Evolutionary conservation across 2,888 invertebrate species (phyloP), one percentile per base, ranked within the genome.

Genomic region (Helleia helle): DNA sequence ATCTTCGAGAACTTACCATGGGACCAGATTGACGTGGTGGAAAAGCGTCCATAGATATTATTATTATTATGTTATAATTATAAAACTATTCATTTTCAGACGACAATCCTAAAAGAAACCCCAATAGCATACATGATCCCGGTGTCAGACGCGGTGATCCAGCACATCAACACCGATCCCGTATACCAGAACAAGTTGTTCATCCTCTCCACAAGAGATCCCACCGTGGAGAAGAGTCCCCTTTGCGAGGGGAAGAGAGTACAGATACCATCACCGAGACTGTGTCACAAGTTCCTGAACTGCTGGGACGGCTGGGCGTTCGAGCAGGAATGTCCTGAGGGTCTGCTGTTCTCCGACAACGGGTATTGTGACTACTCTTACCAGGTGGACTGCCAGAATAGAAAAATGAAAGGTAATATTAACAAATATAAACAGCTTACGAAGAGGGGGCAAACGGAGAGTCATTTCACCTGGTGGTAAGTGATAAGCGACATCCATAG

Each of bases 271-370:
- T 88, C 88, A 6, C 77, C 84, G 0, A 76, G 65, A 17, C 65
- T 81, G 3, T 92, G 91, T 55, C 86, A 86, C 28, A 88, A 86
- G 53, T 92, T 89, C 60, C 56, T 91, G 8, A 91, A 91, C 63
- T 92, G 91, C 59, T 91, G 91, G 91, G 90, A 91, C 51, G 91
- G 89, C 0, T 83, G 86, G 50, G 89, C 87, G 0, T 79, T 88
- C 14, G 91, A 91, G 52, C 88, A 91, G 60, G 84, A 87, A 12
- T 92, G 91, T 47, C 90, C 90, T 0, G 68, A 71, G 6, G 89
- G 88, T 0, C 59, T 91, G 3, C 58, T 89, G 25, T 91, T 91
- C 64, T 88, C 89, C 0, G 80, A 62, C 11, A 71, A 80, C 29
- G 87, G 83, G 1, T 88, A 87, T 50, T 92, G 91, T 46, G 91